Conservation (phyloP, 2,888 invertebrate species). For the Calameuta filiformis region DNA sequence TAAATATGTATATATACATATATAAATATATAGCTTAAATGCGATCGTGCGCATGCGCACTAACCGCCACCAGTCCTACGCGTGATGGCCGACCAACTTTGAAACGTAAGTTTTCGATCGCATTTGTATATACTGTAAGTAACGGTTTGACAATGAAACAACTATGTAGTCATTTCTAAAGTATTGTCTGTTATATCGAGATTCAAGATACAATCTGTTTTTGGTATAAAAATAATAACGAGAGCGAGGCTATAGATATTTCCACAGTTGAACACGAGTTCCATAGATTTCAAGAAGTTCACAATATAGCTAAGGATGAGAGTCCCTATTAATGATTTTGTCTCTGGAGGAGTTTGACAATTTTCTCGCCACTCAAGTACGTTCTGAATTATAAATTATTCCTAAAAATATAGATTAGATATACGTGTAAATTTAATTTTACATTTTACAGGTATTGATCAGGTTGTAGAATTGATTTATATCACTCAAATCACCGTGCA, state of each 20-base stretch:
- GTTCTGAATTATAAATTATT: not conserved
- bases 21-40: not conserved
- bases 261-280: not conserved
- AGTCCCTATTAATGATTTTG: not conserved
- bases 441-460: not conserved
- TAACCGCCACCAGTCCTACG: not conserved
- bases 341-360: not conserved
- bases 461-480: not conserved
- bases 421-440: not conserved
- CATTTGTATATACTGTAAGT: not conserved
- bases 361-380: not conserved
- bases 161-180: not conserved
- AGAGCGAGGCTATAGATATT: not conserved
- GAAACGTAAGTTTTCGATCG: not conserved
- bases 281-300: not conserved
- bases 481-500: not conserved
- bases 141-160: not conserved
- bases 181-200: not conserved
- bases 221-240: not conserved
- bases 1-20: not conserved
- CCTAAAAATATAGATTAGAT: not conserved
- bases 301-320: not conserved
- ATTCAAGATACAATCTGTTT: not conserved
- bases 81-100: not conserved
- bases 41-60: not conserved